Evolutionary conservation across 2,797 vertebrate genomes (phyloP).

Genomic region (Streptopelia turtur): DNA sequence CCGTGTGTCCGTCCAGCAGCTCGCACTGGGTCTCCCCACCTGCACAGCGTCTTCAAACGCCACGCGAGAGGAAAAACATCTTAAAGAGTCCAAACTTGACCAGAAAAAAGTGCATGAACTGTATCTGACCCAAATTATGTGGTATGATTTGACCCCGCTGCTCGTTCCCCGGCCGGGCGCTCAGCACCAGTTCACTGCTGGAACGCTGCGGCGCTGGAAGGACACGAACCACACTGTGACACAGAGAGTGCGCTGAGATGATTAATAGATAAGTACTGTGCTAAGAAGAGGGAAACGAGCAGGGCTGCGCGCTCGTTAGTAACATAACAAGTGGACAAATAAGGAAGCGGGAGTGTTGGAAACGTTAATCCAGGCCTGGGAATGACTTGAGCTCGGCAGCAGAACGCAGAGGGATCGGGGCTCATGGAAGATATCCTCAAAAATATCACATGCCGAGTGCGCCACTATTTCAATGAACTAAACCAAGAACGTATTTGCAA

Average conservation of each 20-base stretch:
- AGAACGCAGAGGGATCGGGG: not conserved
- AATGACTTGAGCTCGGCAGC: not conserved
- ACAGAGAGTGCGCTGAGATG: not conserved
- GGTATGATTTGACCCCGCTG: not conserved
- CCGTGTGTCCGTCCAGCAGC: accelerated
- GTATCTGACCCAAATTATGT: not conserved
- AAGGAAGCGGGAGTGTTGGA: not conserved
- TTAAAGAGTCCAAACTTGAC: not conserved
- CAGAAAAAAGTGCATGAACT: not conserved
- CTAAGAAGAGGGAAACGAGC: not conserved
- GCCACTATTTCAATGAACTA: not conserved
- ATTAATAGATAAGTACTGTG: not conserved
- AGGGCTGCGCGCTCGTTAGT: not conserved
- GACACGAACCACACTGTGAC: not conserved
- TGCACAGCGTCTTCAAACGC: not conserved
- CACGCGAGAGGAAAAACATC: accelerated
- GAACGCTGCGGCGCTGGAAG: not conserved
- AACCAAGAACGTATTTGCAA: not conserved
- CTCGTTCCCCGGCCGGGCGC: accelerated
- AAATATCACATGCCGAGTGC: not conserved
- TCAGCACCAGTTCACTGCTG: not conserved
- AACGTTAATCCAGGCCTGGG: not conserved
- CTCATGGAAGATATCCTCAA: not conserved
- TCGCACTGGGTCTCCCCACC: accelerated
- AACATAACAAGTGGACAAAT: not conserved